A percentile compares a stretch with the other conserved stretches of the same genome.
phyloP scores from a whole-genome alignment of 2,888 invertebrate genomes.

The Eupithecia inturbata region DNA sequence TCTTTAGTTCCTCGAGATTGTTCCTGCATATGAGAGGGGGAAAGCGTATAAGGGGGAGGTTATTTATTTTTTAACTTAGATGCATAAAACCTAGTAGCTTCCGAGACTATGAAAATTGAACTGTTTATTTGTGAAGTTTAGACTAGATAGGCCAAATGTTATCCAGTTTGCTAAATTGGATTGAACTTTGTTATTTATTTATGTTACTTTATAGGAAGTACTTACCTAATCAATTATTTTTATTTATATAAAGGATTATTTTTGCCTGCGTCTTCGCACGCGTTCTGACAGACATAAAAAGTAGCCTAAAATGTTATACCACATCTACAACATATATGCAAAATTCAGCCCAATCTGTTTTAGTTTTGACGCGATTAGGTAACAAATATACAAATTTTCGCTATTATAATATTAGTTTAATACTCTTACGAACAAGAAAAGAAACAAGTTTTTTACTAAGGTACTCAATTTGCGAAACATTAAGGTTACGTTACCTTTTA shows the following conservation, averaged over 20 bases:
- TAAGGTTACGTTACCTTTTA: constrained; percentile 13
- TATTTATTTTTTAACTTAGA: constrained; percentile 30
- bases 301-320: neutral
- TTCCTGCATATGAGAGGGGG: neutral
- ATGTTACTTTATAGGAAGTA: neutral
- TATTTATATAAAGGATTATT: neutral
- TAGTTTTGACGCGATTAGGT: neutral
- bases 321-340: neutral
- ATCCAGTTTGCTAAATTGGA: neutral
- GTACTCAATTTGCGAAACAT: constrained; percentile 16
- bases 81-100: constrained; percentile 16
- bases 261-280: neutral
- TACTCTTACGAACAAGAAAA: neutral
- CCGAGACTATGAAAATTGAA: neutral
- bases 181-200: neutral
- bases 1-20: neutral
- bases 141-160: neutral
- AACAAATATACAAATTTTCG: neutral
- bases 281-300: neutral
- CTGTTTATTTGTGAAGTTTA: constrained; percentile 5
- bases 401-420: neutral
- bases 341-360: neutral
- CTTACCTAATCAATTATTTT: neutral
- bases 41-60: neutral
- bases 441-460: neutral